phyloP scores from a whole-genome alignment of 2,113 vertebrate species.

The Pteronura brasiliensis region DNA sequence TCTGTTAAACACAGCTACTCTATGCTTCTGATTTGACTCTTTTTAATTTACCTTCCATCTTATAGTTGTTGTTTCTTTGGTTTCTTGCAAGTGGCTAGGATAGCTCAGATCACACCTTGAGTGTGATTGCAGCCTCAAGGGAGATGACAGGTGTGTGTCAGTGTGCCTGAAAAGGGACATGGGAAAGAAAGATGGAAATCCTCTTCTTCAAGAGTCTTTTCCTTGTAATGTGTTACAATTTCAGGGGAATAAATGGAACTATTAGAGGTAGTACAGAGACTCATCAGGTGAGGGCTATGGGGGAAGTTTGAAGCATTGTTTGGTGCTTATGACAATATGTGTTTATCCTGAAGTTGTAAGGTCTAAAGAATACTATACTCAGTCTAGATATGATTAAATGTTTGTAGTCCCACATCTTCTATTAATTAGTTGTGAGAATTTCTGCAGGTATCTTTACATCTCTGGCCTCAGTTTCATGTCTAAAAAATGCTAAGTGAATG shows the following conservation, averaged over 20 bases:
- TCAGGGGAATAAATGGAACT: not conserved
- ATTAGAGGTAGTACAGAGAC: not conserved
- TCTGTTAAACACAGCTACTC: not conserved
- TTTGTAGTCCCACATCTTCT: not conserved
- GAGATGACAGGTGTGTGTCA: not conserved
- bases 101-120: not conserved
- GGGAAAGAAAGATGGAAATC: not conserved
- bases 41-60: not conserved
- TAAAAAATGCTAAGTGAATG: not conserved
- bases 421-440: not conserved
- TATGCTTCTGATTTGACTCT: not conserved
- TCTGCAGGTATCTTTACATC: not conserved
- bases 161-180: not conserved
- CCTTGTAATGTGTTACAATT: not conserved
- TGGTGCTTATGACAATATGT: not conserved
- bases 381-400: not conserved
- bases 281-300: not conserved
- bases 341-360: not conserved
- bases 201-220: not conserved
- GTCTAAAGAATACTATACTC: not conserved
- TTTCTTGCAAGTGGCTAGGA: not conserved
- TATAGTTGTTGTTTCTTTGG: not conserved
- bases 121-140: not conserved
- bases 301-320: not conserved
- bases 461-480: not conserved